Evolutionary conservation across 2,888 invertebrate species (phyloP), one percentile per base, ranked within the genome.

Genomic region (Endotricha flammealis): DNA sequence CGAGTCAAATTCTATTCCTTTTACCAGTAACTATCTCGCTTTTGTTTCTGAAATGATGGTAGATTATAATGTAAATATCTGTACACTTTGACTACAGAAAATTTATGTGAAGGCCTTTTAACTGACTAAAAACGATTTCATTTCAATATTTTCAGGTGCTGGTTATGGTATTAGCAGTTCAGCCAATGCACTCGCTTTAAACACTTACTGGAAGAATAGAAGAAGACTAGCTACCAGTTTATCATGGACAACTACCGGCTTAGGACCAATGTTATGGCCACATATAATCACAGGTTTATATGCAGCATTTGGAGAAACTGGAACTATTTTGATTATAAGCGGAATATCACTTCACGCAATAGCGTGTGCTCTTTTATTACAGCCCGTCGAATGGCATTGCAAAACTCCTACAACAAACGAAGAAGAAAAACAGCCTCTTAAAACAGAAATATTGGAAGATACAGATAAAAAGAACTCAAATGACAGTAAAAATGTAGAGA

Each of bases 321-420:
- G 93, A 12, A 89, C 93, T 0, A 86, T 91, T 31, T 67, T 93
- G 9, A 80, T 93, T 14, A 88, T 92, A 50, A 88, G 91, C 10
- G 93, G 89, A 2, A 83, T 93, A 38, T 88, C 92, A 1, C 73
- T 92, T 35, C 91, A 94, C 58, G 89, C 92, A 0, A 71, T 93
- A 32, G 90, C 90, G 13, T 91, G 90, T 48, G 88, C 92, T 2
- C 75, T 92, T 38, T 69, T 94, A 33, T 74, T 93, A 27, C 93
- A 93, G 57, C 94, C 94, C 2, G 92, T 93, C 0, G 90, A 90
- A 64, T 92, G 91, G 92, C 93, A 94, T 61, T 78, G 88, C 2
- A 89, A 89, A 58, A 82, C 75, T 50, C 62, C 66, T 41, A 46
- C 43, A 3, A 20, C 46, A n/a, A 64, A 71, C 39, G 52, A 54